These are phyloP conservation scores for Callyntrura guangdongensis DNA, from an alignment of 2,888 invertebrate genomes.

Conservation along the genomic window DNA sequence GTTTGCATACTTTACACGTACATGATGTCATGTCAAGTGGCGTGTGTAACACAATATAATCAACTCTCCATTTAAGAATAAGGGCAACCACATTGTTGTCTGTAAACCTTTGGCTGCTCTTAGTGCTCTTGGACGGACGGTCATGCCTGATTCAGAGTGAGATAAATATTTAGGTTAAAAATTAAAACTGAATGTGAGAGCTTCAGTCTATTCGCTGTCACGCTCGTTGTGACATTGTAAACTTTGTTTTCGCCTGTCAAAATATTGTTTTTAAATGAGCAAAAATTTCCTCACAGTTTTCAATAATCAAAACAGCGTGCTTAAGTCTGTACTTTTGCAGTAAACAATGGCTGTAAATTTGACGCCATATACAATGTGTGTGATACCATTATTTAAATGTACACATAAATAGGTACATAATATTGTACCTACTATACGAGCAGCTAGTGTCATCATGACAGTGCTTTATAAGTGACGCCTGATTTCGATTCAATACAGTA, in stretches of 20 bases:
- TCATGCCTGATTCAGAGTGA: slow-evolving; percentile 64
- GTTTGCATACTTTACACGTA: no score
- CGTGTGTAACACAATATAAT: no score
- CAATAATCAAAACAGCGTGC: slow-evolving; percentile 55
- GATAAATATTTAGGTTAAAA: slow-evolving; percentile 74
- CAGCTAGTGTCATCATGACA: background rate
- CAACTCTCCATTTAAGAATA: slow-evolving; percentile 42
- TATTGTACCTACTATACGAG: background rate
- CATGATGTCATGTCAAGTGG: no score
- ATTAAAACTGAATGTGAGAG: slow-evolving; percentile 30
- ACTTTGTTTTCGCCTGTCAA: slow-evolving; percentile 53
- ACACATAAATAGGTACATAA: background rate
- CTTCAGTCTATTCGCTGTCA: slow-evolving; percentile 19
- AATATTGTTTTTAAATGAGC: slow-evolving; percentile 71
- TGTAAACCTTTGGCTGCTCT: slow-evolving; percentile 69
- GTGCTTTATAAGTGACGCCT: no score
- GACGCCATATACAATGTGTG: slow-evolving; percentile 33
- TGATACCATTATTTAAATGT: slow-evolving; percentile 25
- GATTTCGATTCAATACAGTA: no score
- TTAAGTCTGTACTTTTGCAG: slow-evolving; percentile 58
- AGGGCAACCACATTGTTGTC: slow-evolving; percentile 72
- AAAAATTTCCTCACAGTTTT: slow-evolving; percentile 68
- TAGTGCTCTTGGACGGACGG: slow-evolving; percentile 62
- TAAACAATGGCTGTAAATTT: slow-evolving; percentile 56
- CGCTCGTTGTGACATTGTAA: background rate